Evolutionary conservation across 2,797 vertebrate species (phyloP).

Genomic region (Pempheris klunzingeri): DNA sequence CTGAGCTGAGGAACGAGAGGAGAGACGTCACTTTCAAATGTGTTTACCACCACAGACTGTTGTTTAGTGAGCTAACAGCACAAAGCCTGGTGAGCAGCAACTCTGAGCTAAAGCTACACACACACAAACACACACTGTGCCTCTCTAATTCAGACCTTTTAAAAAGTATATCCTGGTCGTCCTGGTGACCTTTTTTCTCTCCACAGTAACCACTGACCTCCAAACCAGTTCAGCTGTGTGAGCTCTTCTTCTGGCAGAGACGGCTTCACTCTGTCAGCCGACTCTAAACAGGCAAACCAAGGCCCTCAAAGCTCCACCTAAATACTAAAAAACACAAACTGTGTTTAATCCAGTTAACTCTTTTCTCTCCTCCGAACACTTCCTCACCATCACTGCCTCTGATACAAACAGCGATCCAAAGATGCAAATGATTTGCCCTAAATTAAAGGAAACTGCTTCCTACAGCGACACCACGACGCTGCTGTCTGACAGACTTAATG

Average conservation of each 20-base stretch:
- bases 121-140: neutral
- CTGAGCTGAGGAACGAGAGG: too few species aligned
- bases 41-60: too few species aligned
- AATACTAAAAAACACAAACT: neutral
- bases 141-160: neutral
- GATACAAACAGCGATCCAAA: constrained; percentile 5
- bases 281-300: neutral
- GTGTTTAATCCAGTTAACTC: neutral
- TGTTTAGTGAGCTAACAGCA: too few species aligned
- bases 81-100: too few species aligned
- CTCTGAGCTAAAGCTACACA: too few species aligned
- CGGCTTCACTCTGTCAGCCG: neutral
- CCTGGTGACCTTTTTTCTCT: neutral
- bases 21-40: too few species aligned
- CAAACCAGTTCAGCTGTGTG: neutral
- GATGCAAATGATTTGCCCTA: neutral
- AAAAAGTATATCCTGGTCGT: neutral
- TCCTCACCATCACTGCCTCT: neutral
- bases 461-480: neutral
- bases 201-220: constrained; percentile 18
- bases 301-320: neutral
- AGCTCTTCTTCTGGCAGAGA: neutral
- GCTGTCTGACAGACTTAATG: neutral
- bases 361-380: neutral
- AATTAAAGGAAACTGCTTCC: neutral